Base-by-base conservation (phyloP, 1,140 invertebrate genomes). In the Planococcus citri region DNA sequence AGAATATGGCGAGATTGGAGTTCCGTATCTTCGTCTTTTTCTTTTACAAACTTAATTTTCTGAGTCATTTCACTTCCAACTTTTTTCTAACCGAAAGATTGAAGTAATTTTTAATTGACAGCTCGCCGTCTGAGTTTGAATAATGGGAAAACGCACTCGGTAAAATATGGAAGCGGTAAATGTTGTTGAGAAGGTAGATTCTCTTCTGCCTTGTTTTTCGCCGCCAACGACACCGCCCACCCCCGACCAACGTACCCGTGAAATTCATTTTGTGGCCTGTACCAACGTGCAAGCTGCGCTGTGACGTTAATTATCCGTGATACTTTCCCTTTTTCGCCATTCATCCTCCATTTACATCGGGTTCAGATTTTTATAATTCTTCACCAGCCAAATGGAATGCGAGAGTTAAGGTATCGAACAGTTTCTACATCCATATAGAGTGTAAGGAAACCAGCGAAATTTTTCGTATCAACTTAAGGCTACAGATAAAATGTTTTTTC, bases 21-120 rank as follows among this genome's bases (percentile, higher is more conserved):
- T 51, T 51, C 29, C 29, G 29, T 51, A 20, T 20, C 25, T 22
- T 1, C 10, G 10, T 64, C 60, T 17, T 22, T 64, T 64, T 27
- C 22, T 25, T 64, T 64, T 64, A 27, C 60, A 64, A 64, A 64
- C 60, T 64, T 64, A 64, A 64, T 64, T 64, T 64, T 64, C 60
- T 64, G 60, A 64, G 60, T 64, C 60, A 64, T 64, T 64, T 64
- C 60, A 64, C 60, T 24, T 24, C 22, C 21, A 64, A 64, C 25
- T 64, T 27, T 64, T 64, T 64, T 64, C 60, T 25, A 64, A 25
- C 22, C 21, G 25, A 64, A 25, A 64, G 60, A 64, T 64, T 64
- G 60, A 64, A 64, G 60, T 64, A 64, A 64, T 64, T 64, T 64
- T 64, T 64, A 64, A 64, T 64, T 64, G 60, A 64, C 60, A 64